Percentiles rank a stretch among this genome's conserved stretches.
Conservation (phyloP, 2,113 vertebrate species). For the Onychorhynchus coronatus region DNA sequence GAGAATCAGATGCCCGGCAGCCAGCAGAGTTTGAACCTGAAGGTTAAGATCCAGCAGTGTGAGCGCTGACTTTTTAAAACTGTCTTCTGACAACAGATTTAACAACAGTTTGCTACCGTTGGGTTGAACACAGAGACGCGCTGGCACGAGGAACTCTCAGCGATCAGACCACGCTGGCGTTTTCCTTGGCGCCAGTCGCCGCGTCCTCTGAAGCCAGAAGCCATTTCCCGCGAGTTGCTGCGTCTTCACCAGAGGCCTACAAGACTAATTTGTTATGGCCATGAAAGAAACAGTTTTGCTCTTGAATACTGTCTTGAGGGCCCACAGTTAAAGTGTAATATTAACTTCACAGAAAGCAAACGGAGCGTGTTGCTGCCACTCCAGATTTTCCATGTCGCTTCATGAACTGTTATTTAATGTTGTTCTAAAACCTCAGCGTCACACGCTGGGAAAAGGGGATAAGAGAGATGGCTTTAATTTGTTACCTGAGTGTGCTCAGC, state of each 20-base stretch:
- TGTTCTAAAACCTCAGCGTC: not conserved
- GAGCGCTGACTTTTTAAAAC: not conserved
- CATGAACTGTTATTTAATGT: not conserved
- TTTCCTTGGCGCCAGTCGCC: fast-evolving
- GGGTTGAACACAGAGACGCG: fast-evolving
- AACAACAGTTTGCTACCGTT: fast-evolving
- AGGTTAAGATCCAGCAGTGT: fast-evolving
- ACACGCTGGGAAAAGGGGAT: not conserved
- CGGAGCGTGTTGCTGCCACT: fast-evolving
- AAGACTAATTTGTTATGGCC: not conserved
- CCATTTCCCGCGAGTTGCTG: not conserved
- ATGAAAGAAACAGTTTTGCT: not conserved
- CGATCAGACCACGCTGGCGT: fast-evolving
- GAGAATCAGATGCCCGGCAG: fast-evolving
- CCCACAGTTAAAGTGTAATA: fast-evolving
- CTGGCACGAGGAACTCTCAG: fast-evolving
- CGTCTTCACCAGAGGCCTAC: not conserved
- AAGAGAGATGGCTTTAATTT: not conserved
- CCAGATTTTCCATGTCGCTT: not conserved
- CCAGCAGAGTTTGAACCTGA: fast-evolving
- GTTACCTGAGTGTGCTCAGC: slow-evolving; percentile 7
- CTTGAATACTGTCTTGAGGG: not conserved
- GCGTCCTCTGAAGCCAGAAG: not conserved
- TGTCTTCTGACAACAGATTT: not conserved
- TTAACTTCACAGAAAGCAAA: not conserved